A percentile compares a stretch with the other conserved stretches of the same genome.
Conservation (phyloP, 2,797 vertebrate genomes). For the Spheniscus humboldti region DNA sequence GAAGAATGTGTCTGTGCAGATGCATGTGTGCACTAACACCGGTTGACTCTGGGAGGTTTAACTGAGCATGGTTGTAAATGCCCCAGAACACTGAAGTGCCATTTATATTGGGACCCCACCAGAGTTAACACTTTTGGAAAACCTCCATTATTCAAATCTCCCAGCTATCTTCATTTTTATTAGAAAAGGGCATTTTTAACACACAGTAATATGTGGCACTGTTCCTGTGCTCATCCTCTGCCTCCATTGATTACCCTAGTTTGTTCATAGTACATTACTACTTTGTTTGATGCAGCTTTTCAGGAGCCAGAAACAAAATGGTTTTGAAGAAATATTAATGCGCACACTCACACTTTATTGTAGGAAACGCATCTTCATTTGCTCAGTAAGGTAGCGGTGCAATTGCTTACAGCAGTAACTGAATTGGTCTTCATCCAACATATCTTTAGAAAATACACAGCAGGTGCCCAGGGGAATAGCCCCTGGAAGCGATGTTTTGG, state of each 20-base stretch:
- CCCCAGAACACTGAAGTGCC: background rate
- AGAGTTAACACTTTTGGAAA: background rate
- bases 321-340: background rate
- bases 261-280: background rate
- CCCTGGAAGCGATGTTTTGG: background rate
- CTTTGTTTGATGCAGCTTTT: background rate
- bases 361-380: background rate
- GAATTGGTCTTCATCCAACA: background rate
- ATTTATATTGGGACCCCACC: background rate
- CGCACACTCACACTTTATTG: background rate
- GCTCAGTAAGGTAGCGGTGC: background rate
- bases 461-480: background rate
- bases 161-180: background rate
- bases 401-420: background rate
- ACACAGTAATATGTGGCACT: background rate
- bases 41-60: background rate
- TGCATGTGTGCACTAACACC: rapidly evolving
- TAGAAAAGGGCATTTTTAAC: background rate
- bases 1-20: background rate
- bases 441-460: background rate
- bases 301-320: background rate
- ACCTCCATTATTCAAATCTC: background rate
- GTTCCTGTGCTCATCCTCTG: background rate
- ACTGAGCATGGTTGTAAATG: background rate
- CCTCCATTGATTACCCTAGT: background rate